Evolutionary conservation across 2,113 vertebrate genomes (phyloP).

Genomic region (western clawed frog (Xenopus tropicalis)): DNA sequence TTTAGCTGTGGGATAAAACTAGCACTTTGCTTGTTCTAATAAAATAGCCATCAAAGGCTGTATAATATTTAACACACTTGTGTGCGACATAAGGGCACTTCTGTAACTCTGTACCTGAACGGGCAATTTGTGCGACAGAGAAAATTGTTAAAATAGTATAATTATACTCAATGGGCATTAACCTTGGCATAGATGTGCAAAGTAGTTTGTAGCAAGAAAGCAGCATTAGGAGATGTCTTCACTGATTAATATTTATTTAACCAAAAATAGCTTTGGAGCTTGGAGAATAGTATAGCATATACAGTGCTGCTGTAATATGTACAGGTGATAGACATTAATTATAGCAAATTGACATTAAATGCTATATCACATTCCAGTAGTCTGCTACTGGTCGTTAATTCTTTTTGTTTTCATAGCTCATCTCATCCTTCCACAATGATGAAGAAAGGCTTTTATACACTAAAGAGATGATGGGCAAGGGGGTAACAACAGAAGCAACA

Average conservation of each 20-base stretch:
- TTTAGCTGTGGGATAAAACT: conserved; percentile 67
- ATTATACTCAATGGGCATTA: not conserved
- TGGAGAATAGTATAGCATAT: not conserved
- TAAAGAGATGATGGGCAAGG: too few species aligned
- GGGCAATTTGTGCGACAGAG: not conserved
- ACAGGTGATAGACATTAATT: not conserved
- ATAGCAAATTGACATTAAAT: not conserved
- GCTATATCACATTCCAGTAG: not conserved
- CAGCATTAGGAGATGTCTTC: not conserved
- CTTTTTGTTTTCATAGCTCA: not conserved
- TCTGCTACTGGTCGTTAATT: not conserved
- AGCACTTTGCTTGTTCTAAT: conserved; percentile 62
- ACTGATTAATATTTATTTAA: not conserved
- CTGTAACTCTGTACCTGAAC: not conserved
- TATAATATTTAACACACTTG: conserved; percentile 12
- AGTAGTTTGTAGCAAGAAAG: not conserved
- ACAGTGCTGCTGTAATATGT: not conserved
- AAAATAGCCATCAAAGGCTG: conserved; percentile 55
- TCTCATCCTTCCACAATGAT: too few species aligned
- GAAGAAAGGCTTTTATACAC: too few species aligned
- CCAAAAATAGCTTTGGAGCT: not conserved
- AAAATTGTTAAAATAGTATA: not conserved
- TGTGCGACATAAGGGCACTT: not conserved
- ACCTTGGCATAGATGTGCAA: not conserved
- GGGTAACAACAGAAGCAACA: too few species aligned